Evolutionary conservation across 2,888 invertebrate species (phyloP), one percentile per base, ranked within the genome.

Genomic region (Eilema depressum): DNA sequence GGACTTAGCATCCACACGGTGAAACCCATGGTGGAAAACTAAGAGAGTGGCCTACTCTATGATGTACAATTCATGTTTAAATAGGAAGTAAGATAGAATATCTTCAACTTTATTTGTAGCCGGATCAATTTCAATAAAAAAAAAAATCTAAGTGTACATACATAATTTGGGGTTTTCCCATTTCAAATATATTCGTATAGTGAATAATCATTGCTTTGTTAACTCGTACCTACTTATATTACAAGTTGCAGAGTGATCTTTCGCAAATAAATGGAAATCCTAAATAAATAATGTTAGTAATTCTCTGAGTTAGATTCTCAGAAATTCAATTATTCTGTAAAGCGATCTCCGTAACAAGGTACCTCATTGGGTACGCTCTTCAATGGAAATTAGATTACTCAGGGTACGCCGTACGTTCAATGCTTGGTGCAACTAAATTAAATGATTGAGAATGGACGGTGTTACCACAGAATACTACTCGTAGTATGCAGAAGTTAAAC

Each of bases 251-350:
- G 25, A 37, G 23, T 59, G n/a, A 71, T 69, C 63, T 61, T 70
- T 63, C 33, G 30, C 25, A 30, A 72, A 62, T 68, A 62, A 70
- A 59, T 69, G 57, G 25, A 63, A 63, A 64, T 69, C 25, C 25
- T n/a, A 71, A 69, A 68, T 69, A 72, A 74, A 68, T 41, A 76
- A 66, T 69, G 63, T 69, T 70, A 12, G 60, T 66, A 69, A 63
- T 70, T 57, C 63, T 71, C 66, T 69, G 20, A 69, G 70, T 63
- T 69, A 69, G 60, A 67, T 73, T 71, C 71, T 70, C 59, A 71
- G 69, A 75, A 76, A 76, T 75, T 76, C 74, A 72, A 80, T 75
- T 80, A 72, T 78, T 72, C 70, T 68, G 61, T 76, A 66, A 70
- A 78, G 73, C 59, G 72, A 65, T 78, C 65, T 68, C 28, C 37